Evolutionary conservation across 2,888 invertebrate species (phyloP).

Genomic region (Tortricodes alternella): DNA sequence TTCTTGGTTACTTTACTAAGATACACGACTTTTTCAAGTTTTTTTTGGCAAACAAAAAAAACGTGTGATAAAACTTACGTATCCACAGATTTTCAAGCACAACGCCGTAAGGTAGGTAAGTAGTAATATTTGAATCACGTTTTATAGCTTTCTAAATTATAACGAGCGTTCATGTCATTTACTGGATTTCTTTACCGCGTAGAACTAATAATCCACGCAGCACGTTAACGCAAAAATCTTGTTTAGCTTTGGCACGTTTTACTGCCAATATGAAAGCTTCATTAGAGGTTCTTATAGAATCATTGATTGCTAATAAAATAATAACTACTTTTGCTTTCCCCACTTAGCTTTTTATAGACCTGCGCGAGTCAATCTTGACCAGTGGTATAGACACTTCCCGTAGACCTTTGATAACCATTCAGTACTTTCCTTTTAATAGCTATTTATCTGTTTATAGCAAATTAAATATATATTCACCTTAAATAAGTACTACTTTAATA

Average conservation of each 20-base stretch:
- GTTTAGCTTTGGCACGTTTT: neutral
- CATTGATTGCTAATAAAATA: constrained; percentile 52
- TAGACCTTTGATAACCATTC: constrained; percentile 35
- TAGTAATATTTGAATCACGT: too few relatives aligned
- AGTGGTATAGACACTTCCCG: constrained; percentile 34
- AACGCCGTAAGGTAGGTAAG: too few relatives aligned
- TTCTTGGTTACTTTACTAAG: neutral
- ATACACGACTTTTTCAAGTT: too few relatives aligned
- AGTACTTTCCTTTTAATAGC: too few relatives aligned
- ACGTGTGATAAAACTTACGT: too few relatives aligned
- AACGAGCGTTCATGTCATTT: neutral
- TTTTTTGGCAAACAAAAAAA: too few relatives aligned
- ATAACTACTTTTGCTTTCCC: constrained; percentile 45
- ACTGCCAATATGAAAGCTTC: neutral
- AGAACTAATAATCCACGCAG: neutral
- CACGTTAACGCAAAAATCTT: neutral
- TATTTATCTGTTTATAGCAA: too few relatives aligned
- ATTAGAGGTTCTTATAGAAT: constrained; percentile 31
- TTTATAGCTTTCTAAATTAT: neutral
- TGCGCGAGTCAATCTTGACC: constrained; percentile 16
- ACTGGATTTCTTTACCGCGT: constrained; percentile 1
- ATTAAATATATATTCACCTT: too few relatives aligned
- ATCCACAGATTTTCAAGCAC: too few relatives aligned
- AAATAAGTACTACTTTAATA: too few relatives aligned
- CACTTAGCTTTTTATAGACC: constrained; percentile 36